Base-by-base conservation (phyloP, 1,140 invertebrate species). In the Tetragnatha versicolor region DNA sequence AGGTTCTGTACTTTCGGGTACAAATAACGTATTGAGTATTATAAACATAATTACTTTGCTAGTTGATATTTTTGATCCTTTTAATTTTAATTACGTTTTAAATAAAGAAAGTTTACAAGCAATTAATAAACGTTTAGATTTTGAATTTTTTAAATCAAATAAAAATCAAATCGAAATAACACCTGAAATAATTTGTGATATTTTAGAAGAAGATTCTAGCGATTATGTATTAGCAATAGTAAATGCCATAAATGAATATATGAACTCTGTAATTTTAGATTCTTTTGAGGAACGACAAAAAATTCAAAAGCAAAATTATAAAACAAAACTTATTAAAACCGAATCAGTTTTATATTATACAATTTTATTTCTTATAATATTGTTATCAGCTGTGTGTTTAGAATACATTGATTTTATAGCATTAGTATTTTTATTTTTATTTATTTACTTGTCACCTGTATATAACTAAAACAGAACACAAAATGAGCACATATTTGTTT, bases 11-110 rank as follows among this genome's bases (percentile, higher is more conserved):
- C 2, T 61, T 22, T 9, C 7, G 9, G 2, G 33, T 17, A 17
- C 33, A 20, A 35, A n/a, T 37, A 7, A 17, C 9, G 4, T 37
- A 35, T 61, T 35, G 33, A 61, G 12, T 3, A 20, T 6, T 22
- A n/a, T n/a, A 5, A 22, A 33, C 22, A 35, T 61, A 35, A 6
- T 61, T 2, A 0, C 58, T 0, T 4, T 61, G 0, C 9, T 61
- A 35, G 12, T 61, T 20, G 58, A 61, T 37, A 17, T 61, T 25
- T 61, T 61, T 61, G 58, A 61, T 61, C 31, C 58, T 2, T 61
- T 61, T 22, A 61, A 61, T 61, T 61, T 61, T 37, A 61, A 35
- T 4, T 20, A 61, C 10, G 58, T 61, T 35, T 61, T 61, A 9
- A n/a, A 61, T 22, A 37, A 2, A 22, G 12, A 17, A 2, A 61